Conservation (phyloP, 1,140 invertebrate genomes). For the Drosophila pseudoobscura region DNA sequence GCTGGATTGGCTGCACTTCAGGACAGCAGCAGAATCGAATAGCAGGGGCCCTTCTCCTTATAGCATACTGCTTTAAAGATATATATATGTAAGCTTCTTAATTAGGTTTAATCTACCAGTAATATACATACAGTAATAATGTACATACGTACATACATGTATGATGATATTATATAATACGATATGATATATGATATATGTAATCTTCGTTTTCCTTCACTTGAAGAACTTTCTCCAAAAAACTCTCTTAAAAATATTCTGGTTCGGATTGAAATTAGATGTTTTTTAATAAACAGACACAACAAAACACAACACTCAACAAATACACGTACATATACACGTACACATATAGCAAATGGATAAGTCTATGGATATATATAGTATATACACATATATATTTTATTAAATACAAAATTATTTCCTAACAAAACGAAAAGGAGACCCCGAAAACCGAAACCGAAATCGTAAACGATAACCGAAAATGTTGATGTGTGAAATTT, state of each 20-base stretch:
- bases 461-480: conserved; percentile 49
- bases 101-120: conserved; percentile 24
- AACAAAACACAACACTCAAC: conserved; percentile 1
- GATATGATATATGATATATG: conserved; percentile 12
- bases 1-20: conserved; percentile 9
- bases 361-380: conserved; percentile 49
- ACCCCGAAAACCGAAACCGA: conserved; percentile 54
- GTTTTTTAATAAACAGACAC: conserved; percentile 48
- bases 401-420: conserved; percentile 76
- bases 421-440: conserved; percentile 35
- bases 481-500: conserved; percentile 83
- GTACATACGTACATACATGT: too few species aligned
- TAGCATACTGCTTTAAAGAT: conserved; percentile 37
- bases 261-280: conserved; percentile 72
- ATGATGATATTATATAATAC: too few species aligned
- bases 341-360: conserved; percentile 19
- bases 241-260: conserved; percentile 50
- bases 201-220: conserved; percentile 59
- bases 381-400: conserved; percentile 61
- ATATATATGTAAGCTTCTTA: conserved; percentile 17
- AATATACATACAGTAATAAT: not conserved
- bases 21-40: conserved; percentile 31
- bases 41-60: conserved; percentile 21
- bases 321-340: conserved; percentile 30
- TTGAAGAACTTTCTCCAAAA: conserved; percentile 37